Evolutionary conservation across 2,888 invertebrate genomes (phyloP).

Genomic region (Eremobia ochroleuca): DNA sequence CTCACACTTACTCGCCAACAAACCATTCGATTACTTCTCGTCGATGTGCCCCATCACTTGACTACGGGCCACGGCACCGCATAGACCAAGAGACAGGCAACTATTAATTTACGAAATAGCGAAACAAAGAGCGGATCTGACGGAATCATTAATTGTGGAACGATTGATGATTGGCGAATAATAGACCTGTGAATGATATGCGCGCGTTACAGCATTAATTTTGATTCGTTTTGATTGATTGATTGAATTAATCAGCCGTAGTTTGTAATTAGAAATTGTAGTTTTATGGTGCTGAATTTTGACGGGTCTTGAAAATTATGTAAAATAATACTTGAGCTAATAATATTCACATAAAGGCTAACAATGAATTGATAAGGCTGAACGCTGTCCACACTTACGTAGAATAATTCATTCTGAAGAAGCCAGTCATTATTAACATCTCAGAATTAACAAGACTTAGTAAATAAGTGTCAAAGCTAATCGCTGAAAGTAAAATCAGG

Average conservation of each 20-base stretch:
- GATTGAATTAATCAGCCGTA: conserved; percentile 59
- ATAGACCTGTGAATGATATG: conserved; percentile 64
- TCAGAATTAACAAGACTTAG: not conserved
- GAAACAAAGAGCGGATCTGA: conserved; percentile 69
- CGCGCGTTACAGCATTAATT: conserved; percentile 56
- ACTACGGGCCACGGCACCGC: conserved; percentile 43
- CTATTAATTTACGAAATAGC: conserved; percentile 71
- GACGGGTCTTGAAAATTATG: not conserved
- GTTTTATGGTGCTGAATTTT: conserved; percentile 11
- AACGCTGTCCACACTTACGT: not conserved
- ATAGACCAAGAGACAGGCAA: conserved; percentile 75
- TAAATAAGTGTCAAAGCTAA: not conserved
- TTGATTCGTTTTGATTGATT: conserved; percentile 65
- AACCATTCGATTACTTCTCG: conserved; percentile 29
- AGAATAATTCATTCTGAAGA: not conserved
- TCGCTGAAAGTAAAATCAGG: not conserved
- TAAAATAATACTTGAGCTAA: not conserved
- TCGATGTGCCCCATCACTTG: conserved; percentile 57
- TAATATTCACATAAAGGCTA: not conserved
- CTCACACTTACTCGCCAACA: conserved; percentile 14
- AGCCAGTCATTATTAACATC: not conserved
- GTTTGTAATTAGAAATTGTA: conserved; percentile 38
- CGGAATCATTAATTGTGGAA: conserved; percentile 72
- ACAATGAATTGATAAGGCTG: not conserved
- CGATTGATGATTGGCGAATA: conserved; percentile 72